phyloP scores from a whole-genome alignment of 2,113 vertebrate species.

The Tyrannus savana region DNA sequence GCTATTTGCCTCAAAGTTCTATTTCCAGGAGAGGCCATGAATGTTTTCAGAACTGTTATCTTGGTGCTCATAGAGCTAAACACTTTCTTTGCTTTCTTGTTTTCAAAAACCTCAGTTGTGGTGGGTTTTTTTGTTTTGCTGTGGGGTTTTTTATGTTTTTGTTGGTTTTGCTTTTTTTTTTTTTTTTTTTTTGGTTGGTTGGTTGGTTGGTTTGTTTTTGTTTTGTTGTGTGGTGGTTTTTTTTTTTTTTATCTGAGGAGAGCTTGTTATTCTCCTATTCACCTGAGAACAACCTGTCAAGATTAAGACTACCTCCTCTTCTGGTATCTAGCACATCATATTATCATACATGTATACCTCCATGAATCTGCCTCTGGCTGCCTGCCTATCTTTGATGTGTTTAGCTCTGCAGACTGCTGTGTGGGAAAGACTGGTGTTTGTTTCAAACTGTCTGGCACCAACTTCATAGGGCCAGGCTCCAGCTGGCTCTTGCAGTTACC shows the following conservation, averaged over 20 bases:
- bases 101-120: neutral
- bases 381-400: neutral
- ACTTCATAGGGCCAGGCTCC: neutral
- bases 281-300: neutral
- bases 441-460: conserved; percentile 32
- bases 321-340: neutral
- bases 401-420: neutral
- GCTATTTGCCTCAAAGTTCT: neutral
- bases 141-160: no score
- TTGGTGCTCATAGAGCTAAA: neutral
- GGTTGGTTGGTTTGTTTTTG: no score
- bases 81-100: neutral
- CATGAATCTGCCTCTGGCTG: neutral
- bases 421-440: neutral
- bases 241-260: neutral
- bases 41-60: neutral
- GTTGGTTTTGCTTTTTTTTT: no score
- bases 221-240: no score
- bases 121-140: no score
- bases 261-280: neutral
- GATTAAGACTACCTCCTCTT: neutral
- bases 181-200: no score
- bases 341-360: neutral
- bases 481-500: conserved; percentile 14
- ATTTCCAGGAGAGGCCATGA: neutral